Percentiles rank a stretch among this genome's conserved stretches.
Conservation (phyloP, 2,113 vertebrate genomes). For the Casuarius casuarius region DNA sequence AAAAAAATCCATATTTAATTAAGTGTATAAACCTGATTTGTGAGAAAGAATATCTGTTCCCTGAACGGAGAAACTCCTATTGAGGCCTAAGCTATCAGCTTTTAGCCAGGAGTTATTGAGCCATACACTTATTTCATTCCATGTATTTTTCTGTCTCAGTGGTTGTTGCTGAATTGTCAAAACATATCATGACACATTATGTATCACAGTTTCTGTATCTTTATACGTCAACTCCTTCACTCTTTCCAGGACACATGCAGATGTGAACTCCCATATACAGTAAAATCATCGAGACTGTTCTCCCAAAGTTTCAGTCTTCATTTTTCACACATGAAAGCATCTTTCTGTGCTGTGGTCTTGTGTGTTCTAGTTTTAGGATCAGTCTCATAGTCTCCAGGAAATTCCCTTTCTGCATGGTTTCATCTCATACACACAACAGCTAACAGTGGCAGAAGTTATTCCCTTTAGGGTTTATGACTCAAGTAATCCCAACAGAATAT, state of each 20-base stretch:
- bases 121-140: not conserved
- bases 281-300: not conserved
- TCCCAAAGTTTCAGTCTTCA: not conserved
- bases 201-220: not conserved
- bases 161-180: not conserved
- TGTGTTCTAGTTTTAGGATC: not conserved
- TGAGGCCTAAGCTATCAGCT: not conserved
- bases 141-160: not conserved
- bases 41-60: not conserved
- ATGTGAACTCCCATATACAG: not conserved
- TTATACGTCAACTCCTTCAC: not conserved
- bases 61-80: not conserved
- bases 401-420: not conserved
- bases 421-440: not conserved
- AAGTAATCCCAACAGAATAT: not conserved
- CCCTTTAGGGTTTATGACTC: not conserved
- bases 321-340: not conserved
- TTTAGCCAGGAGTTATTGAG: not conserved
- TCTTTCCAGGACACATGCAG: not conserved
- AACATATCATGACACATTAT: not conserved
- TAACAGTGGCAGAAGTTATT: not conserved
- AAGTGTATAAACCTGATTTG: not conserved
- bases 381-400: not conserved
- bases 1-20: not conserved
- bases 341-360: not conserved